Conservation (phyloP, 2,113 vertebrate species). For the Mionectes macconnelli region DNA sequence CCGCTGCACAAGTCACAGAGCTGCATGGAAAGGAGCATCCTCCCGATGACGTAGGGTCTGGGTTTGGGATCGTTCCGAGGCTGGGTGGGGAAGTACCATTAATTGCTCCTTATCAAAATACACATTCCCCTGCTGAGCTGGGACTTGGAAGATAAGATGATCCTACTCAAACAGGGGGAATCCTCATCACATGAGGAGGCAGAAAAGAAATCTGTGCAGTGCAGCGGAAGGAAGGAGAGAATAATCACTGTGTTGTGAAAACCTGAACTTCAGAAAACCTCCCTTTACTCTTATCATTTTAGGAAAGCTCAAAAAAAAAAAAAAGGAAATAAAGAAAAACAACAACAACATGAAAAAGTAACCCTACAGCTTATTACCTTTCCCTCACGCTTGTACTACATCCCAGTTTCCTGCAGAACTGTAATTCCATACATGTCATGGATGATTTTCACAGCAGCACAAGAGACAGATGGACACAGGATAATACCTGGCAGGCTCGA, state of each 20-base stretch:
- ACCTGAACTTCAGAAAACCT: background rate
- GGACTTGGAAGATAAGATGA: background rate
- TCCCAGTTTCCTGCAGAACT: background rate
- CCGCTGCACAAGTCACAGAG: background rate
- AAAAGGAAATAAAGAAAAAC: background rate
- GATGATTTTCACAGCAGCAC: background rate
- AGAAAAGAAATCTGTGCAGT: background rate
- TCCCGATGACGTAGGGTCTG: background rate
- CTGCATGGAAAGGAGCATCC: background rate
- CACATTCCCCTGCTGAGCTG: background rate
- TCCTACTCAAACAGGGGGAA: background rate
- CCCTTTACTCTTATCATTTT: background rate
- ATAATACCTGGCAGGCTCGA: background rate
- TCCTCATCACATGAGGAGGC: background rate
- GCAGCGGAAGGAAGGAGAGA: background rate
- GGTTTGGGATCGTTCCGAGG: rapidly evolving
- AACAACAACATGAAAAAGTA: rapidly evolving
- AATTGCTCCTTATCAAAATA: background rate
- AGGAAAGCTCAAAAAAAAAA: background rate
- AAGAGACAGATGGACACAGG: background rate
- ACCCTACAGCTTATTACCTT: background rate
- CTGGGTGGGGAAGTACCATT: background rate
- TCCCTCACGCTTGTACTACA: rapidly evolving
- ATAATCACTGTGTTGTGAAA: rapidly evolving
- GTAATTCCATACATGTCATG: background rate